Base-by-base conservation (phyloP, 2,113 vertebrate genomes). In the Tachycineta bicolor region DNA sequence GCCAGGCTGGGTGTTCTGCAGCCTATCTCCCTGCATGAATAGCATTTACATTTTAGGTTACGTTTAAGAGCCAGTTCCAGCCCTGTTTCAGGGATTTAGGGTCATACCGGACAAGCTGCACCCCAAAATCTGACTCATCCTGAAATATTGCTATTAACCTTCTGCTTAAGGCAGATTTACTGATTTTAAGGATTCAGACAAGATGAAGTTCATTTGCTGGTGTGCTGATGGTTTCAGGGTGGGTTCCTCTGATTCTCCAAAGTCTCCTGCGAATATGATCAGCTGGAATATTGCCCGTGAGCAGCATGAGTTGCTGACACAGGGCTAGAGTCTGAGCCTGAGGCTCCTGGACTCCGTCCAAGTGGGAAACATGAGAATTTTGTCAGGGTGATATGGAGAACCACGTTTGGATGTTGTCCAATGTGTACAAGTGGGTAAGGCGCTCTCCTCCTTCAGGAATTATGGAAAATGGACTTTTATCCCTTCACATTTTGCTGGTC, bases 211-310 rank as follows among this genome's bases (percentile, higher is more conserved):
- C 39, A 3, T 52, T 67, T 86, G 47, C 28, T 70, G 69, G 33
- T 31, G 18, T 79, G 68, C 52, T 81, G 64, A 7, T 49, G 46
- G 37, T 49, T 79, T 53, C 34, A 12, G 12, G 25, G 20, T 17
- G 15, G 20, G 18, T 37, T 12, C 20, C 14, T 58, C 17, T 0
- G 0, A 31, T 63, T 87, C 49, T 53, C 58, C 58, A 21, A 11
- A 49, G n/a, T 13, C 3, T 12, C 12, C 71, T 8, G 21, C 77
- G 63, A 59, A 33, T n/a, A 13, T 2, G 29, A 5, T 23, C 1
- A 0, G 43, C 6, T 58, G 31, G 19, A 89, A 34, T 49, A 3
- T 10, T 7, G 0, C 14, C 1, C 0, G 3, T 50, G 67, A 65
- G 33, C 10, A 8, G 8, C 14, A 1, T 0, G 31, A 59, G 18